Percentiles rank a stretch among this genome's conserved stretches.
Evolutionary conservation across 1,140 invertebrate genomes (phyloP).

Genomic region (Matsumurasca onukii): DNA sequence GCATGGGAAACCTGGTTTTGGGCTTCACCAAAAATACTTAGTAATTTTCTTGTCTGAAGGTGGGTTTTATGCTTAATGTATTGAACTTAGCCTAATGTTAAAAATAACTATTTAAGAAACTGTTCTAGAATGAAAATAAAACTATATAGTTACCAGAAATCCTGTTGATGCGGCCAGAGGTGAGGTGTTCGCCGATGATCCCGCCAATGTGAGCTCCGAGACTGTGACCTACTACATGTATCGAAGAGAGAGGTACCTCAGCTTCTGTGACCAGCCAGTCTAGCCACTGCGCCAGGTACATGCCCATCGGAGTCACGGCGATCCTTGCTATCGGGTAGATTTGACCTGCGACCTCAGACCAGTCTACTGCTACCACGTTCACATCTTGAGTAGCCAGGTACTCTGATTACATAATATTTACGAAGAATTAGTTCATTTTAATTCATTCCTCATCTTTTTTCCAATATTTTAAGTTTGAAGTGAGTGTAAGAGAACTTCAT

Average conservation of each 20-base stretch:
- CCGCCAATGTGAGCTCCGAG: conserved; percentile 83
- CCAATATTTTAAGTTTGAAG: no score
- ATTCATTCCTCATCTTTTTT: no score
- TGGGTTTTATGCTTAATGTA: no score
- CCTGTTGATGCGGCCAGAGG: conserved; percentile 55
- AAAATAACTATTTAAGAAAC: no score
- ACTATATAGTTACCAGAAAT: conserved; percentile 64
- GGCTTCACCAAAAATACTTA: no score
- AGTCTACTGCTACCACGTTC: conserved; percentile 65
- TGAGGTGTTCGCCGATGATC: conserved; percentile 62
- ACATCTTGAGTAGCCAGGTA: conserved; percentile 56
- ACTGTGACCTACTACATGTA: conserved; percentile 82
- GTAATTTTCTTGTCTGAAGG: no score
- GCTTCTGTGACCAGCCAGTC: conserved; percentile 29
- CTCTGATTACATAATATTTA: no score
- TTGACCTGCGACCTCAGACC: conserved; percentile 50
- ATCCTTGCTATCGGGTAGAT: conserved; percentile 45
- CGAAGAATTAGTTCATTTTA: no score
- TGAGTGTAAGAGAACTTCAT: no score
- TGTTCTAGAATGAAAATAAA: no score
- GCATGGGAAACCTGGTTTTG: no score
- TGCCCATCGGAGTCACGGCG: conserved; percentile 46
- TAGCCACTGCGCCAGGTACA: conserved; percentile 30
- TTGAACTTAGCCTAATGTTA: no score
- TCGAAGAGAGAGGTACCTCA: conserved; percentile 48